These are phyloP conservation scores for Dolichomitus sp. DNA, from an alignment of 2,888 invertebrate species.

Conservation along the genomic window DNA sequence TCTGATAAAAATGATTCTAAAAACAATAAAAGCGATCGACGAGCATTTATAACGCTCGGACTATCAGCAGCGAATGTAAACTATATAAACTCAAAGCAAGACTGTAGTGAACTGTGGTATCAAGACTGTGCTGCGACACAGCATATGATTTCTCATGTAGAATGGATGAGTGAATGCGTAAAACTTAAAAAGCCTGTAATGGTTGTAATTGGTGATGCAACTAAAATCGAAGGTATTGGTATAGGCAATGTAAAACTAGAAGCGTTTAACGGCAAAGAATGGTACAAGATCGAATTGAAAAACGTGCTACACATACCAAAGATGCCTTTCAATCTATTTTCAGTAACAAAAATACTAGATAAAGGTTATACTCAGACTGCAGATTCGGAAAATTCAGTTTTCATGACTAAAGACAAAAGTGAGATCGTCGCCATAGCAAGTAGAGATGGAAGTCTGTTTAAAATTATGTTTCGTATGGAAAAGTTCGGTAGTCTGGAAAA, in stretches of 20 bases:
- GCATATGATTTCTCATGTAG: slow-evolving; percentile 72
- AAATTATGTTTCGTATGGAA: slow-evolving; percentile 71
- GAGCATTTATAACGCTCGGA: slow-evolving; percentile 66
- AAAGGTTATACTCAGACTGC: slow-evolving; percentile 73
- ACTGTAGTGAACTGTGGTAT: slow-evolving; percentile 66
- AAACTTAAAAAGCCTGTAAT: slow-evolving; percentile 62
- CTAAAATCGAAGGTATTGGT: slow-evolving; percentile 72
- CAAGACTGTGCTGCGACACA: slow-evolving; percentile 76
- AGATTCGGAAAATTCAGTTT: slow-evolving; percentile 65
- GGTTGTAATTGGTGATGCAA: slow-evolving; percentile 69
- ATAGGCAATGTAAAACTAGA: slow-evolving; percentile 72
- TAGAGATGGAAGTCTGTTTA: slow-evolving; percentile 67
- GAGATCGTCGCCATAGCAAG: slow-evolving; percentile 63
- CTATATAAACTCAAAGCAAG: slow-evolving; percentile 51
- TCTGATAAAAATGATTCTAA: slow-evolving; percentile 47
- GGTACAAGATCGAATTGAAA: slow-evolving; percentile 67
- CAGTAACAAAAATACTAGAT: slow-evolving; percentile 72
- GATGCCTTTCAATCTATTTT: slow-evolving; percentile 73
- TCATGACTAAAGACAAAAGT: slow-evolving; percentile 62
- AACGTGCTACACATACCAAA: slow-evolving; percentile 67
- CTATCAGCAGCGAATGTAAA: slow-evolving; percentile 63
- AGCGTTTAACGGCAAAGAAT: slow-evolving; percentile 72
- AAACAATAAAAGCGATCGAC: slow-evolving; percentile 50
- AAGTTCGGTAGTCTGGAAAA: slow-evolving; percentile 21
- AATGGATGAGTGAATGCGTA: slow-evolving; percentile 70